Evolutionary conservation across 2,888 invertebrate genomes (phyloP), one percentile per base, ranked within the genome.

Genomic region (Nemapogon koenigi): DNA sequence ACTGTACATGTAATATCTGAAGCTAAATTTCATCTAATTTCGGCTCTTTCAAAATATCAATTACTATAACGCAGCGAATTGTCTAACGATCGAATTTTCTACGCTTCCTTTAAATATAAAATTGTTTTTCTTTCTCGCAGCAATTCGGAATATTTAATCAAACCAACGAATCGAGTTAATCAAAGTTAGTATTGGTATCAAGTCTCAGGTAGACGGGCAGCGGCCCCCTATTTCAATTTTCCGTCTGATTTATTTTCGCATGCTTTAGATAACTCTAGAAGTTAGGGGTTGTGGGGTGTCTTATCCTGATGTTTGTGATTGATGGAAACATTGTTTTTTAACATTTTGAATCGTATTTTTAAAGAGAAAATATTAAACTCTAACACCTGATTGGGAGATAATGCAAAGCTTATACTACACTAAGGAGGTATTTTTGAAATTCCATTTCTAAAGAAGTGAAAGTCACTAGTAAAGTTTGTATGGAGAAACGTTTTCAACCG

Each of bases 191-290:
- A 55, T 53, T 50, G 49, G 57, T 53, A 49, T 52, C 48, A 48
- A 44, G 51, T 46, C 49, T 44, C 38, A 32, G 30, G 42, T 45
- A 44, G 26, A 32, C 48, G 44, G 47, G 47, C 46, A 42, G 43
- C 27, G 37, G 41, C 39, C 46, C 46, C 46, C 52, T 52, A 57
- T 71, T 72, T 69, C 65, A 72, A 73, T 72, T 75, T 72, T 70
- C 65, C 66, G 59, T 57, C 55, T 70, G 69, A 73, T 71, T 71
- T 64, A 64, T 64, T 59, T 53, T 47, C 54, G 55, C 53, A 59
- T 61, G 57, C 59, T 59, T 62, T 53, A 57, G 65, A 64, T 63
- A 62, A 58, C 48, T 43, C 41, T 42, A 41, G 40, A 41, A 42
- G 39, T 7, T 4, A 27, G 28, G 22, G 22, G 22, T 7, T 6